Conservation (phyloP, 2,113 vertebrate genomes). For the Psammodynastes pulverulentus region DNA sequence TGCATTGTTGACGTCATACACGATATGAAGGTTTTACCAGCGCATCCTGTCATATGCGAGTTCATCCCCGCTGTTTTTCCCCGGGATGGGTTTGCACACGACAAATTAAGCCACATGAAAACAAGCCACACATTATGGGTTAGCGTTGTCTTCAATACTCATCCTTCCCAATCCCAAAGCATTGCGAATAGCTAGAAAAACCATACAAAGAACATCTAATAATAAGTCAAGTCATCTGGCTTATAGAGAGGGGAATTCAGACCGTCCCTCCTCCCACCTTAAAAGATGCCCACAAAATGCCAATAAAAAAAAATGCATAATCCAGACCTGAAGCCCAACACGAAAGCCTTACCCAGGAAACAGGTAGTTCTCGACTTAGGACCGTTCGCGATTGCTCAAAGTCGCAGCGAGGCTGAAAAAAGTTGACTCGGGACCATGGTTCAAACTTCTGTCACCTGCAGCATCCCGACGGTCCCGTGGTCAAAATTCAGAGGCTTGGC, state of each 20-base stretch:
- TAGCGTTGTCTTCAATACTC: background rate
- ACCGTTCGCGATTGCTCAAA: too few species aligned
- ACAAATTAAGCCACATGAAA: background rate
- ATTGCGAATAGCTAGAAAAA: background rate
- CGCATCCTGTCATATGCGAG: background rate
- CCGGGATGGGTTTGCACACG: background rate
- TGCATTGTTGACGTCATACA: background rate
- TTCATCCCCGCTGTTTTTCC: background rate
- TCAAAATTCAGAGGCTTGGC: too few species aligned
- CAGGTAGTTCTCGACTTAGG: too few species aligned
- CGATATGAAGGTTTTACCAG: background rate
- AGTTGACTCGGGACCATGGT: too few species aligned
- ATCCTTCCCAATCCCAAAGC: background rate
- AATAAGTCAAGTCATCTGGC: background rate
- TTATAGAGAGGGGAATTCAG: background rate
- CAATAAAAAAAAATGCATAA: background rate
- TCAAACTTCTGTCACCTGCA: too few species aligned
- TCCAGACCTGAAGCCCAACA: too few species aligned
- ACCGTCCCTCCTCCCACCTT: background rate
- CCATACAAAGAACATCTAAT: background rate
- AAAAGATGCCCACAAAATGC: background rate
- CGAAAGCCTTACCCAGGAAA: too few species aligned
- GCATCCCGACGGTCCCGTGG: too few species aligned
- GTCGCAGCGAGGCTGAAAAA: too few species aligned
- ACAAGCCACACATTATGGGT: background rate